A percentile compares a stretch with the other conserved stretches of the same genome.
Evolutionary conservation across 2,888 invertebrate species (phyloP).

Genomic region (Drosophila falleni): DNA sequence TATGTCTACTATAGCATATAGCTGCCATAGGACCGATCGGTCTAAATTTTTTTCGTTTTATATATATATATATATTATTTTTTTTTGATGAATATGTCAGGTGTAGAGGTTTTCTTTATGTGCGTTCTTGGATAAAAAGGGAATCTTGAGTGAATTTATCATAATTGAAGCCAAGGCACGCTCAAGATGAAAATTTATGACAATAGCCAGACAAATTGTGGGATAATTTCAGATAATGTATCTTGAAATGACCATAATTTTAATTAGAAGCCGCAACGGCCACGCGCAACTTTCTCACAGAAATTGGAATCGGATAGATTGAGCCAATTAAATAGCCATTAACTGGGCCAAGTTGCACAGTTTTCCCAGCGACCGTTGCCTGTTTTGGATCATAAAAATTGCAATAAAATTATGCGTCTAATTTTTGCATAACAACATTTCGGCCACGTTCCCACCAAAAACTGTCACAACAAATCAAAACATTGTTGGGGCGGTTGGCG

Average conservation of each 20-base stretch:
- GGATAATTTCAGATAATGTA: constrained; percentile 27
- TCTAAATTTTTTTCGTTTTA: too few relatives aligned
- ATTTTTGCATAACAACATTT: constrained; percentile 85
- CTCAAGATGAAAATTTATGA: constrained; percentile 37
- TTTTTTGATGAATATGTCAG: too few relatives aligned
- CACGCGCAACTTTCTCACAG: constrained; percentile 66
- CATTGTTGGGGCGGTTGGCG: constrained; percentile 47
- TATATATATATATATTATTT: too few relatives aligned
- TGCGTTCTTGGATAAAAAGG: too few relatives aligned
- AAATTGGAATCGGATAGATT: constrained; percentile 1
- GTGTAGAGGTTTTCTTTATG: constrained; percentile 46
- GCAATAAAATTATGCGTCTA: constrained; percentile 84
- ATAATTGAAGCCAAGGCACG: constrained; percentile 63
- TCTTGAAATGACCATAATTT: constrained; percentile 44
- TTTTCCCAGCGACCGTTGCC: constrained; percentile 32
- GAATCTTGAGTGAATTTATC: constrained; percentile 61
- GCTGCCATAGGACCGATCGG: too few relatives aligned
- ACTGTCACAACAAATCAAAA: constrained; percentile 86
- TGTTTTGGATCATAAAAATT: constrained; percentile 81
- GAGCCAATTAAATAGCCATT: constrained; percentile 70
- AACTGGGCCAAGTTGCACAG: constrained; percentile 43
- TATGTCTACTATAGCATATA: too few relatives aligned
- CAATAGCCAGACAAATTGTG: constrained; percentile 26
- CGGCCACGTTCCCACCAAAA: constrained; percentile 55
- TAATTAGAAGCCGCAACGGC: constrained; percentile 41